Percentiles rank a stretch among this genome's conserved stretches.
Evolutionary conservation across 2,888 invertebrate genomes (phyloP).

Genomic region (Galerucella nymphaeae): DNA sequence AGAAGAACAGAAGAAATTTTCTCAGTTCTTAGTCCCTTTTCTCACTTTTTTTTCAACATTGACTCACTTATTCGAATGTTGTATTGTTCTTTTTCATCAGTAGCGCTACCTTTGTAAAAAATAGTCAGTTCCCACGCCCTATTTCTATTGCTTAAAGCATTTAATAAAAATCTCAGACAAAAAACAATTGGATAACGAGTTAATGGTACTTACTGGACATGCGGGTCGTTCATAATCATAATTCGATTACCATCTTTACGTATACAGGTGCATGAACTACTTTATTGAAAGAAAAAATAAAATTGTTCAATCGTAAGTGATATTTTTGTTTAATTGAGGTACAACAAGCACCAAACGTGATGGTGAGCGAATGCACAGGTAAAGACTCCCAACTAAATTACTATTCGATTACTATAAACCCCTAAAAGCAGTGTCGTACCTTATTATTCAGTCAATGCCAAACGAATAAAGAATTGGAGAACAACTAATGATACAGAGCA

Average conservation of each 20-base stretch:
- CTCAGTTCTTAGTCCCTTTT: no score
- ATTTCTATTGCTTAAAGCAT: background rate
- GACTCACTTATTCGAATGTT: no score
- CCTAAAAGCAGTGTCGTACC: no score
- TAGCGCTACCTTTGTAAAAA: background rate
- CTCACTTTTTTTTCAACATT: no score
- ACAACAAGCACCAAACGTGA: no score
- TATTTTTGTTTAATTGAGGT: background rate
- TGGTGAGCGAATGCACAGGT: no score
- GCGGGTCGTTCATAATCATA: slow-evolving; percentile 10
- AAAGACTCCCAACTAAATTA: no score
- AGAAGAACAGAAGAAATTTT: no score
- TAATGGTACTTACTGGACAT: slow-evolving; percentile 10
- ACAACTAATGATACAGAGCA: no score
- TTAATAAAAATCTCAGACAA: slow-evolving; percentile 19
- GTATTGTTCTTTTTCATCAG: background rate
- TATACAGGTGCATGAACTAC: background rate
- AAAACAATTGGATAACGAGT: slow-evolving; percentile 26
- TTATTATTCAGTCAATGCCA: no score
- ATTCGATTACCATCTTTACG: background rate
- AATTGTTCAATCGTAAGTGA: background rate
- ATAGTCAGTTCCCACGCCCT: background rate
- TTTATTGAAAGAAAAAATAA: background rate
- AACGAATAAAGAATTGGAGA: no score
- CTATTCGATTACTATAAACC: no score